Evolutionary conservation across 2,113 vertebrate species (phyloP).

Genomic region (Macaca nemestrina): DNA sequence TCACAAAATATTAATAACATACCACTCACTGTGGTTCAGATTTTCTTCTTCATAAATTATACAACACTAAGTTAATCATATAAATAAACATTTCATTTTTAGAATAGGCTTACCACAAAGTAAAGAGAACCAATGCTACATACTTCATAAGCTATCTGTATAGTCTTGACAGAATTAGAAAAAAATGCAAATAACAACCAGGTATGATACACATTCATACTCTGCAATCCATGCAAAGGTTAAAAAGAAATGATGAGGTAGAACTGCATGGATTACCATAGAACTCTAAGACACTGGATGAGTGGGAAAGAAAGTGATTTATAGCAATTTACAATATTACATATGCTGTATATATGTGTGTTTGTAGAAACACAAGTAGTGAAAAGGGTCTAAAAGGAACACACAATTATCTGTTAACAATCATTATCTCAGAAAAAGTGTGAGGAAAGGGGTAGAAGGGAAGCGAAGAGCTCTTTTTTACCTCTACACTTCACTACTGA

Average conservation of each 20-base stretch:
- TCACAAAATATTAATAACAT: constrained; percentile 21
- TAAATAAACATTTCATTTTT: not conserved
- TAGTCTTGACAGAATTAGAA: not conserved
- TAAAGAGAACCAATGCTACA: constrained; percentile 17
- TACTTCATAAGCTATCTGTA: not conserved
- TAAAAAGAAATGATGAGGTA: not conserved
- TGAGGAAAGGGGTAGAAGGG: not conserved
- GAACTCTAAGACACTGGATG: not conserved
- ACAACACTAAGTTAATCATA: constrained; percentile 7
- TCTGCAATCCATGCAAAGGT: not conserved
- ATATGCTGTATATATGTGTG: not conserved
- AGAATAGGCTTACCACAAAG: constrained; percentile 24
- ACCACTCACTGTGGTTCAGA: not conserved
- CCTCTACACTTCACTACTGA: not conserved
- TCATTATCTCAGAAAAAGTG: not conserved
- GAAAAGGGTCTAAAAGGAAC: not conserved
- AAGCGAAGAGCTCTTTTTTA: not conserved
- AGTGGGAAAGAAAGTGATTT: not conserved
- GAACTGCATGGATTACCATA: not conserved
- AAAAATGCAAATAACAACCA: not conserved
- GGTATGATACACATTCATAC: not conserved
- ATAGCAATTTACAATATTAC: not conserved
- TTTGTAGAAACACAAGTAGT: not conserved
- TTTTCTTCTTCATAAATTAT: not conserved
- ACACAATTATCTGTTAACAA: not conserved